Evolutionary conservation across 2,888 invertebrate genomes (phyloP).

Genomic region (Alviniconcha strummeri): DNA sequence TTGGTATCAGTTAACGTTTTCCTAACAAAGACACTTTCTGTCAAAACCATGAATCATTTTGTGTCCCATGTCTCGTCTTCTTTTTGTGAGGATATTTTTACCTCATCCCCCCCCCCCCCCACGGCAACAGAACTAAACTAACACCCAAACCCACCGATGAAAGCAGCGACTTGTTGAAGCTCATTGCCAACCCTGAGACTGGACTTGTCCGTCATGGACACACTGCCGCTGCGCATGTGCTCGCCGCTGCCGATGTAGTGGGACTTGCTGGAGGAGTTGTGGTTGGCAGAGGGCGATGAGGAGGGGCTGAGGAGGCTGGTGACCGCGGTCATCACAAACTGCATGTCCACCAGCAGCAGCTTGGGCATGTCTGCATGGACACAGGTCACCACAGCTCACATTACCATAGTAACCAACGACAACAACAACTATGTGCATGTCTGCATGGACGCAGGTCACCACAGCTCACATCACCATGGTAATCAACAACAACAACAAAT

Average conservation of each 20-base stretch:
- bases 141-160: constrained; percentile 73
- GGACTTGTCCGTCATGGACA: constrained; percentile 57
- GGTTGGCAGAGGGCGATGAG: constrained; percentile 46
- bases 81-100: too few species aligned
- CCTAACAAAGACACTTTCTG: too few species aligned
- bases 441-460: too few species aligned
- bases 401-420: background rate
- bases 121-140: background rate
- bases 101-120: too few species aligned
- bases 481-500: background rate
- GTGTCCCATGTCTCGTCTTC: too few species aligned
- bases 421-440: too few species aligned
- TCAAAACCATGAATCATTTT: too few species aligned
- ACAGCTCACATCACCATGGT: too few species aligned
- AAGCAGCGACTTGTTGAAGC: constrained; percentile 75
- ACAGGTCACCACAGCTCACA: background rate
- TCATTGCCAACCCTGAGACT: constrained; percentile 52
- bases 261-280: constrained; percentile 67
- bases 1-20: too few species aligned
- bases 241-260: constrained; percentile 64
- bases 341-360: constrained; percentile 91
- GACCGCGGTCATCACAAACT: constrained; percentile 91
- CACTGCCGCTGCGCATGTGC: constrained; percentile 61
- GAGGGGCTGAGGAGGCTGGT: constrained; percentile 86
- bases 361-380: constrained; percentile 85